phyloP scores from a whole-genome alignment of 2,113 vertebrate genomes.

The Connochaetes taurinus region DNA sequence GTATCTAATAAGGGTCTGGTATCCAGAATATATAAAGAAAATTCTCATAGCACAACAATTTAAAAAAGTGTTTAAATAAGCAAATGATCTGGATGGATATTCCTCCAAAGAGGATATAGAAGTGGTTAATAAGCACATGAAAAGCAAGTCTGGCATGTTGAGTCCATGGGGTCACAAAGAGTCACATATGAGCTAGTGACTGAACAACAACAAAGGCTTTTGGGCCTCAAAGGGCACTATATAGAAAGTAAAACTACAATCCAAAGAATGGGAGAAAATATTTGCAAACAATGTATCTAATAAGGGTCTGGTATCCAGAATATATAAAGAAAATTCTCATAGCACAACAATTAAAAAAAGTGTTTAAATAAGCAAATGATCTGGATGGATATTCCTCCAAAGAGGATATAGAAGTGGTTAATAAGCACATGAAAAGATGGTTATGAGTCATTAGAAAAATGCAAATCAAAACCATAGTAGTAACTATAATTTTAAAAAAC shows the following conservation, averaged over 20 bases:
- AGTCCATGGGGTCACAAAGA: not conserved
- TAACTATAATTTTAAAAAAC: not conserved
- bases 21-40: not conserved
- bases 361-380: not conserved
- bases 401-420: not conserved
- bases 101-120: not conserved
- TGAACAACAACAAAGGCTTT: not conserved
- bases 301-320: not conserved
- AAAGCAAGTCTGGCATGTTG: not conserved
- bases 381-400: not conserved
- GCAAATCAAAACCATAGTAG: not conserved
- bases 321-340: not conserved
- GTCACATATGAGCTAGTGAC: not conserved
- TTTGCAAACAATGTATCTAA: not conserved
- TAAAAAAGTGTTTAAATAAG: not conserved
- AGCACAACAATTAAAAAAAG: not conserved
- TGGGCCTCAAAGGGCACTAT: not conserved
- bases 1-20: not conserved
- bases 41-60: not conserved
- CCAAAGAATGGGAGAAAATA: not conserved
- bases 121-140: not conserved
- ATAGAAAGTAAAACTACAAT: not conserved
- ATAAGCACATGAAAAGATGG: not conserved
- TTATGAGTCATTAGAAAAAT: not conserved
- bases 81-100: not conserved